Evolutionary conservation across 2,797 vertebrate species (phyloP).

Genomic region (Caiman crocodilus): DNA sequence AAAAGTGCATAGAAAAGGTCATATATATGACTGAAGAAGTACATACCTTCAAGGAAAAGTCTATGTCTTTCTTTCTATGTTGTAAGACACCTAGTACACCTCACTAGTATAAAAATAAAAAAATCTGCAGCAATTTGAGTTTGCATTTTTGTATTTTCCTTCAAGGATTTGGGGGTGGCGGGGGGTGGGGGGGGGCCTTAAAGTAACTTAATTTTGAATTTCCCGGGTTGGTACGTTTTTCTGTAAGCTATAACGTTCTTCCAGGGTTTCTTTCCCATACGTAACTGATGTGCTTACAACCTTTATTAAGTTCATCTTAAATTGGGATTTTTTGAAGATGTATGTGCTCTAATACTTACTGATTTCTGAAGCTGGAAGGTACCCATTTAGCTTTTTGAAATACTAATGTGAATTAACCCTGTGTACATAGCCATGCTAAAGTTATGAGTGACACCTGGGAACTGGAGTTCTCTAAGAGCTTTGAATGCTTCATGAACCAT

Average conservation of each 20-base stretch:
- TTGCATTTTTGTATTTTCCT: not conserved
- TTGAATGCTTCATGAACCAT: not conserved
- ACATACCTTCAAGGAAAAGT: not conserved
- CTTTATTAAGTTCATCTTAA: not conserved
- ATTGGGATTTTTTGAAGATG: not conserved
- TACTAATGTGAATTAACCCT: not conserved
- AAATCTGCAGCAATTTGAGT: not conserved
- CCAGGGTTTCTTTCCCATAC: not conserved
- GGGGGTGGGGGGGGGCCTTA: not conserved
- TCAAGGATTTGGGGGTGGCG: not conserved
- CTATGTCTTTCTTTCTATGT: not conserved
- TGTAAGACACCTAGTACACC: not conserved
- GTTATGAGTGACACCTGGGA: not conserved
- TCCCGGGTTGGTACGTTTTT: not conserved
- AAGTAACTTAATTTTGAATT: not conserved
- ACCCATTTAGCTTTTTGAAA: not conserved
- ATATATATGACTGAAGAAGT: not conserved
- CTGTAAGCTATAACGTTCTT: not conserved
- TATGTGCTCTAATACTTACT: not conserved
- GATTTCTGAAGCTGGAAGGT: not conserved
- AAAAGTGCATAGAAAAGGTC: not conserved
- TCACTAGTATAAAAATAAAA: not conserved
- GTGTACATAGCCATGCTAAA: not conserved
- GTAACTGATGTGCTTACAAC: not conserved
- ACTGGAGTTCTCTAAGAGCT: not conserved